These are phyloP conservation scores for Polyploca ridens DNA, from an alignment of 2,888 invertebrate genomes.

Conservation along the genomic window DNA sequence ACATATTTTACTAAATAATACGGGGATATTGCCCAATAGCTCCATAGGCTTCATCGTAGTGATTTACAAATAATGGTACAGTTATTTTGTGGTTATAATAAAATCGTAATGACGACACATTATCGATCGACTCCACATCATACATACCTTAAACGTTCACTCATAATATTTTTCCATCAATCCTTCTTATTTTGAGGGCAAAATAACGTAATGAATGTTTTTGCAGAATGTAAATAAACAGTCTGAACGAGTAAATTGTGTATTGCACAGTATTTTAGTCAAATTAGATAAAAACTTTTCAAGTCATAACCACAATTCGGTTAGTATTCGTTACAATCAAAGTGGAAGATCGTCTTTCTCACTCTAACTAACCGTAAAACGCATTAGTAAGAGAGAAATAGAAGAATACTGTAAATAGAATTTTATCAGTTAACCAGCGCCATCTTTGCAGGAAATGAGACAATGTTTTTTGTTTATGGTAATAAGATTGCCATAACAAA, in stretches of 20 bases:
- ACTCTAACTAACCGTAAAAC: conserved; percentile 29
- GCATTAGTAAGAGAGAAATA: conserved; percentile 53
- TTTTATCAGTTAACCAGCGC: conserved; percentile 57
- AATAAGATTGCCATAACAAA: conserved; percentile 38
- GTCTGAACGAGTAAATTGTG: conserved; percentile 41
- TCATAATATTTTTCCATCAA: conserved; percentile 67
- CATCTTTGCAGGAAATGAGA: conserved; percentile 59
- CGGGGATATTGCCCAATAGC: not conserved
- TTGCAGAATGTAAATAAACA: conserved; percentile 39
- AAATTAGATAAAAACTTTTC: conserved; percentile 68
- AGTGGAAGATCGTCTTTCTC: conserved; percentile 55
- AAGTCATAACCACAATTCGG: conserved; percentile 77
- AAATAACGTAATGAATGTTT: conserved; percentile 41
- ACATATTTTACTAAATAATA: not conserved
- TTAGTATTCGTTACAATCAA: conserved; percentile 82
- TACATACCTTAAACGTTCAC: conserved; percentile 70
- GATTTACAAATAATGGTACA: conserved; percentile 4
- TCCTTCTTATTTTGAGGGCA: conserved; percentile 34
- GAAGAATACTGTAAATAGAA: conserved; percentile 61
- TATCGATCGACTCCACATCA: conserved; percentile 64
- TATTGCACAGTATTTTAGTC: conserved; percentile 62
- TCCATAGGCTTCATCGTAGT: not conserved
- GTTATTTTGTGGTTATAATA: conserved; percentile 58
- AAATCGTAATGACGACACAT: conserved; percentile 66
- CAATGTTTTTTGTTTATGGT: conserved; percentile 51